Base-by-base conservation (phyloP, 1,140 invertebrate species). In the Hylyphantes graminicola region DNA sequence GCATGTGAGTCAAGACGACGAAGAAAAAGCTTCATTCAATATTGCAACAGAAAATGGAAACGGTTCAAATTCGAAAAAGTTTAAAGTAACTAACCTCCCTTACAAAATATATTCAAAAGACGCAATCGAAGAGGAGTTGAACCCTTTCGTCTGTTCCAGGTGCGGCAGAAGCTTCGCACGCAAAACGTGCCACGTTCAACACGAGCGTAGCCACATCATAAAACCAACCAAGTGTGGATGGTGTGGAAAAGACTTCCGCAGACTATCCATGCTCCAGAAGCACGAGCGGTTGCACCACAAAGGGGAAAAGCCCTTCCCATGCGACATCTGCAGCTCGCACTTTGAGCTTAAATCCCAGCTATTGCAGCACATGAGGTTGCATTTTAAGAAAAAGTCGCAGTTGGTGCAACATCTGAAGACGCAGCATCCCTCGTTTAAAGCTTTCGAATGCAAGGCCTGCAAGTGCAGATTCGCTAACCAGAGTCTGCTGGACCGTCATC, bases 221-320 rank as follows among this genome's bases (percentile, higher is more conserved):
- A 98, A 98, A 90, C 94, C 94, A 68, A 96, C 94, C 88, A 94
- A 93, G 85, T 98, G 96, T 90, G 93, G 94, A 86, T 93, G 95
- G 78, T 98, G 96, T 90, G 93, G 93, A 72, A 95, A 97, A 89
- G 93, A 93, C 64, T 96, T 97, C 90, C 94, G 95, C 88, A 91
- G 95, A 15, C 94, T 94, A 68, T 96, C 96, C 88, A 96, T 96
- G 90, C 90, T 97, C 8, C 94, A 94, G 64, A 95, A 96, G 88
- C 96, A 97, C 88, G 92, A 95, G 90, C 92, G 94, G 86, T 94
- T 95, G 19, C 96, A 97, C 87, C 95, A 93, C 19, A 35, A 35
- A 35, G 94, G 95, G 0, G 92, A 93, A n/a, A 92, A 94, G 73
- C 95, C 95, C 1, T 96, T 94, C 89, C 92, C 93, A 0, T 97